A percentile compares a stretch with the other conserved stretches of the same genome.
These are phyloP conservation scores for Bathynomus jamesi DNA, from an alignment of 1,140 invertebrate species.

Conservation along the genomic window DNA sequence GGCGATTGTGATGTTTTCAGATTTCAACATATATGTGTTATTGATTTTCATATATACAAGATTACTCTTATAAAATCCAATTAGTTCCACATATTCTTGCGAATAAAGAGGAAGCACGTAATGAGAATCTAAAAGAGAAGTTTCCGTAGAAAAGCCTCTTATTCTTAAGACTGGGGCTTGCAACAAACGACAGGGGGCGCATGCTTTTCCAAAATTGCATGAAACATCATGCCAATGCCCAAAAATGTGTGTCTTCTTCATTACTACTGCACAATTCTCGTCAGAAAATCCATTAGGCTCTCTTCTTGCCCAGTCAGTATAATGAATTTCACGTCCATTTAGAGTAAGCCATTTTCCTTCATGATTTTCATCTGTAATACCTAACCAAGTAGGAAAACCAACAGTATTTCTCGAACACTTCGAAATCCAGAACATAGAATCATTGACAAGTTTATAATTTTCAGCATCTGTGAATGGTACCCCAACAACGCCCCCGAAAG, in stretches of 20 bases:
- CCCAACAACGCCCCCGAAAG: neutral
- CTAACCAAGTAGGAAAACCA: neutral
- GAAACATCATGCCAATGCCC: neutral
- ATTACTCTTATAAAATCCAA: too few relatives aligned
- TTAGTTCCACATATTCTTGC: too few relatives aligned
- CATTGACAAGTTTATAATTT: neutral
- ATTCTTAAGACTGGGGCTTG: neutral
- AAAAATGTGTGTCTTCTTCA: neutral
- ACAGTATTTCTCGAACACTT: neutral
- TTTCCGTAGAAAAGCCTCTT: neutral
- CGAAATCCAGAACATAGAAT: neutral
- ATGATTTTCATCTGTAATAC: neutral
- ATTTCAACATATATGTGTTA: too few relatives aligned
- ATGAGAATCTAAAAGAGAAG: too few relatives aligned
- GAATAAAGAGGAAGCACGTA: too few relatives aligned
- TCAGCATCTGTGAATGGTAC: neutral
- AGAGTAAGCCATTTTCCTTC: neutral
- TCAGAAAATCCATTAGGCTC: neutral
- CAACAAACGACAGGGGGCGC: neutral
- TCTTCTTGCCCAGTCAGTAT: neutral
- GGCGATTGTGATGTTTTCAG: too few relatives aligned
- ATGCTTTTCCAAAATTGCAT: neutral
- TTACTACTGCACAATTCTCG: neutral
- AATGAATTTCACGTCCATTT: neutral
- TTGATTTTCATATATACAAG: too few relatives aligned